Evolutionary conservation across 2,888 invertebrate genomes (phyloP), one percentile per base, ranked within the genome.

Genomic region (Argyra leucocephala): DNA sequence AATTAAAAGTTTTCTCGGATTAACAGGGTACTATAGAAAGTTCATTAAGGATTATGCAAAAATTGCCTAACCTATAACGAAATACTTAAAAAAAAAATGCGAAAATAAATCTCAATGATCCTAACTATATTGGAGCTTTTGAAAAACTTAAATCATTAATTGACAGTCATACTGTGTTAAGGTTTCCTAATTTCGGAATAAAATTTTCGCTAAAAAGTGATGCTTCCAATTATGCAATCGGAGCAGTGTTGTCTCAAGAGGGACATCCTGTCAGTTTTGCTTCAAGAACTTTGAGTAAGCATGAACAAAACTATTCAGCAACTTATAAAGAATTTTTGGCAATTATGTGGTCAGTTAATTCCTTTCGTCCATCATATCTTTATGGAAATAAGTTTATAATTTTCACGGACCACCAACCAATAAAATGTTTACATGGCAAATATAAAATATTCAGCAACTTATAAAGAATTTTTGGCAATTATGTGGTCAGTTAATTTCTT

Each of bases 1-100:
- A 67, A 65, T 69, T 18, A 68, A 67, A 63, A 62, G 64, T 15
- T 69, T 69, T 58, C 21, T 69, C 6, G 68, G 69, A 18, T 60
- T 68, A 60, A 67, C 69, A 1, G 68, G 68, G 0, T 69, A 63
- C 22, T 68, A 69, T 63, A 57, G 66, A 10, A 64, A 64, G 58
- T 66, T 68, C 37, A 37, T 66, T 1, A 64, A 63, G 37, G 66
- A 67, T 48, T 63, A 65, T 26, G 57, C 64, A 10, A 68, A 64
- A 59, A 21, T 57, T 9, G 57, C 57, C 5, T 15, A 57, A 57
- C 57, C 57, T 5, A 57, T 57, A 10, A 57, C 57, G 5, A 57
- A 57, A 57, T 57, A 57, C 15, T 18, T 57, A 21, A 57, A 57
- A 57, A 57, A 57, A 18, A 15, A 57, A n/a, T 57, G 21, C 18